Evolutionary conservation across 23 tunicate species (phyloP), one percentile per base, ranked within the genome.

Genomic region (Halocynthia roretzi): DNA sequence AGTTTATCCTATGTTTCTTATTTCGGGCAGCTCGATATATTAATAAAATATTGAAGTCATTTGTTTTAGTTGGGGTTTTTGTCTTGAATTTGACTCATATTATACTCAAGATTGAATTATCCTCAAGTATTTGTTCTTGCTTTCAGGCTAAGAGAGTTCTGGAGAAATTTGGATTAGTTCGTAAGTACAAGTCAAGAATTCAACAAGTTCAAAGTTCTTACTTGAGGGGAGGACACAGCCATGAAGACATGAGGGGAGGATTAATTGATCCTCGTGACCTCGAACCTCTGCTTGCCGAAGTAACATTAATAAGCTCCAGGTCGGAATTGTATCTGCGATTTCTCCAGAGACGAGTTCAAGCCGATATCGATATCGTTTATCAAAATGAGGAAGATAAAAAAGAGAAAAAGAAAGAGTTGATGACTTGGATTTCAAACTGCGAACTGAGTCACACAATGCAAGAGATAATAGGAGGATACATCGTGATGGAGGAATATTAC

Each of bases 401-500:
- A 8, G 87, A 89, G 72, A 67, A 78, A 11, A 76, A 78, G 40
- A 77, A 69, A 50, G 91, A 94, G 76, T 82, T 94, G 9, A 70
- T 70, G 7, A 71, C 54, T 40, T 94, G 99, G 99, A 68, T 94
- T 8, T 81, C 67, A 17, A 82, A 78, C 60, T 87, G 90, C 55
- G 91, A 81, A 12, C 80, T 94, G 18, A 80, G 80, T 50, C 91
- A 85, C 50, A 70, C 51, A 7, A 82, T 94, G 19, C 99, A 94
- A 64, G 87, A 84, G 58, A 74, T 94, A 9, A 85, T 94, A 17
- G 87, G 95, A 6, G 81, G 85, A 52, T 94, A 94, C 77, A 88
- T 94, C 44, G 76, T 88, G 66, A 94, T 94, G 92, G 99, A 94
- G 70, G 94, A 94, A 67, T 94, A 80, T 68, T 94, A 94, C 82